Evolutionary conservation across 2,888 invertebrate genomes (phyloP).

Genomic region (Camponotus fellah): DNA sequence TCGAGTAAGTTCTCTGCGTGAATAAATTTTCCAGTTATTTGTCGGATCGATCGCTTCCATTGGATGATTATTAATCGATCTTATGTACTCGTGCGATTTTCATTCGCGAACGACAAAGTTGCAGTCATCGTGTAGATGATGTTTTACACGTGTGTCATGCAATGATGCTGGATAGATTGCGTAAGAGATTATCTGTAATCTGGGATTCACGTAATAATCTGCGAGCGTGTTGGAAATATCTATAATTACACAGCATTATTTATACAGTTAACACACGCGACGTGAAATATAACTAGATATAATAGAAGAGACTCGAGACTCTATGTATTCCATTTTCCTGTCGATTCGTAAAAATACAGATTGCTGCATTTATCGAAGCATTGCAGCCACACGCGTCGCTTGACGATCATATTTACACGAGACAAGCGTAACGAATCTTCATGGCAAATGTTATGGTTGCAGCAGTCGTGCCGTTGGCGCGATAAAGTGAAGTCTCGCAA

Average conservation of each 20-base stretch:
- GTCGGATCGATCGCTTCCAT: not conserved
- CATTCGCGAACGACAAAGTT: not conserved
- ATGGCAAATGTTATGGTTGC: constrained; percentile 8
- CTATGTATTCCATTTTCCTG: not conserved
- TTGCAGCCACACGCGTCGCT: not conserved
- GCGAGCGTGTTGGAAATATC: constrained; percentile 16
- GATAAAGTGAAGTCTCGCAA: not conserved
- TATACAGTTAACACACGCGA: not conserved
- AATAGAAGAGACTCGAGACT: not conserved
- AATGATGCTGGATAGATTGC: not conserved
- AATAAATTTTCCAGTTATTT: constrained; percentile 6
- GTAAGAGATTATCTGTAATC: not conserved
- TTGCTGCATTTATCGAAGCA: not conserved
- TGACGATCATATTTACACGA: constrained; percentile 5
- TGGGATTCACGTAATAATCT: not conserved
- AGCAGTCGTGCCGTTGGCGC: not conserved
- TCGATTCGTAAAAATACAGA: not conserved
- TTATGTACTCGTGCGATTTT: not conserved
- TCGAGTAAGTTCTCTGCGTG: not conserved
- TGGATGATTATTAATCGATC: constrained; percentile 25
- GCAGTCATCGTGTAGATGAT: not conserved
- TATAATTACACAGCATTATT: constrained; percentile 19
- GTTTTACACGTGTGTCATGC: not conserved
- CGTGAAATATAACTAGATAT: not conserved
- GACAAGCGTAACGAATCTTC: constrained; percentile 26